phyloP scores from a whole-genome alignment of 2,888 invertebrate species.

The Ditula angustiorana region DNA sequence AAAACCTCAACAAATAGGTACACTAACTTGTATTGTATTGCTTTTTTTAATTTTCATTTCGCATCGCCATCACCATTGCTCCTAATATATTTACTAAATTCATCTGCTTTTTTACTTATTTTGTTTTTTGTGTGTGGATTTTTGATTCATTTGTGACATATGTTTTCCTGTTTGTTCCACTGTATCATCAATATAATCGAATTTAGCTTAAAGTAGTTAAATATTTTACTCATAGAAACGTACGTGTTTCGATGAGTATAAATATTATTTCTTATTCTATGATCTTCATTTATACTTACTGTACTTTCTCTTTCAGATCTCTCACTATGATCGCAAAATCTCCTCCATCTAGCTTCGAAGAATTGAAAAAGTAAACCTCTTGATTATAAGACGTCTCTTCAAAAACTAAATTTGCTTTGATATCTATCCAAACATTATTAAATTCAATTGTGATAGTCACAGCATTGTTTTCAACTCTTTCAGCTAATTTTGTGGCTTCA shows the following conservation, averaged over 20 bases:
- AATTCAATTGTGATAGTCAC: conserved; percentile 34
- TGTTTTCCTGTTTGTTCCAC: background rate
- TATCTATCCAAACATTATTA: conserved; percentile 23
- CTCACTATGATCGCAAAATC: conserved; percentile 77
- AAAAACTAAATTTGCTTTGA: conserved; percentile 41
- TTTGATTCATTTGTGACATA: background rate
- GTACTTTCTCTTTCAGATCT: conserved; percentile 67
- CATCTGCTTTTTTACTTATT: conserved; percentile 46
- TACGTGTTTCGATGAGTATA: conserved; percentile 4
- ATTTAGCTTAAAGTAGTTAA: conserved; percentile 2
- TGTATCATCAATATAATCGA: conserved; percentile 19
- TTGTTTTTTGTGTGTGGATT: conserved; percentile 41
- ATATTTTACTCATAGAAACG: background rate
- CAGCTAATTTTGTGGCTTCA: conserved; percentile 36
- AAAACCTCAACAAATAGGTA: conserved; percentile 82
- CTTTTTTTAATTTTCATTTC: conserved; percentile 68
- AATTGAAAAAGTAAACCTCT: conserved; percentile 65
- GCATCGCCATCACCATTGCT: conserved; percentile 46
- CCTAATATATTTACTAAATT: conserved; percentile 37
- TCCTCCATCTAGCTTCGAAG: conserved; percentile 72
- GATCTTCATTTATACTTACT: conserved; percentile 32
- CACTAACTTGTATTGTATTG: conserved; percentile 72
- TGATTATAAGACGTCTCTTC: conserved; percentile 40
- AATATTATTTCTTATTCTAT: conserved; percentile 12
- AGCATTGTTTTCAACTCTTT: conserved; percentile 34